Base-by-base conservation (phyloP, 2,797 vertebrate genomes). In the Thamnophis elegans region DNA sequence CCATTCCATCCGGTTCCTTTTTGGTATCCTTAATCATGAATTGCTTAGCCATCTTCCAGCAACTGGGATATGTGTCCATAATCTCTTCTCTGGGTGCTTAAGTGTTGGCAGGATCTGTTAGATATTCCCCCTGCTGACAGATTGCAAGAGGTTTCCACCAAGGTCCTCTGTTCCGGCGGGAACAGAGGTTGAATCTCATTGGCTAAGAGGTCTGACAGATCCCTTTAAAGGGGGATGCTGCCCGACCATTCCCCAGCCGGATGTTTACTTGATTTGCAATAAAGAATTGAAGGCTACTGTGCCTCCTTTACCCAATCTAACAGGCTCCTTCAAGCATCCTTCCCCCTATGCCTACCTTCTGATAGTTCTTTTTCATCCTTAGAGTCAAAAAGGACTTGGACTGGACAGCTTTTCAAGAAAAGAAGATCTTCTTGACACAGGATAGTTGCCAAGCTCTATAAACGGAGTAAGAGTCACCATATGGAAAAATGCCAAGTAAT, bases 401-500 rank as follows among this genome's bases (percentile, higher is more conserved):
- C 53, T 59, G 55, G 55, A 85, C 55, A 59, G 36, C 18, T n/a
- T 85, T 85, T 59, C 14, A 73, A 89, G 51, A 32, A 68, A 53
- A 89, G 25, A 28, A 89, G 60, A 51, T n/a, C 47, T 53, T 28
- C 58, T 68, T 54, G 26, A 53, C 65, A 54, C 51, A 65, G 42
- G 28, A 89, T 91, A 96, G 87, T 65, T 95, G 25, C 1, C 18
- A 55, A 5, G 10, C 1, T 91, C n/a, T 62, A 54, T 53, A 68
- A 95, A 93, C 62, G 32, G 78, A 7, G 0, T 36, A 94, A 87
- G 91, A 94, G 18, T 12, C 85, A 91, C 93, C 94, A 96, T 93
- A 88, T 87, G 78, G 82, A 58, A 88, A 95, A 95, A 95, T 92
- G 93, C 92, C 95, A 95, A 55, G 85, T 90, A 88, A 86, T 96